These are phyloP conservation scores for Tetragonula carbonaria DNA, from an alignment of 2,888 invertebrate genomes.

Conservation along the genomic window DNA sequence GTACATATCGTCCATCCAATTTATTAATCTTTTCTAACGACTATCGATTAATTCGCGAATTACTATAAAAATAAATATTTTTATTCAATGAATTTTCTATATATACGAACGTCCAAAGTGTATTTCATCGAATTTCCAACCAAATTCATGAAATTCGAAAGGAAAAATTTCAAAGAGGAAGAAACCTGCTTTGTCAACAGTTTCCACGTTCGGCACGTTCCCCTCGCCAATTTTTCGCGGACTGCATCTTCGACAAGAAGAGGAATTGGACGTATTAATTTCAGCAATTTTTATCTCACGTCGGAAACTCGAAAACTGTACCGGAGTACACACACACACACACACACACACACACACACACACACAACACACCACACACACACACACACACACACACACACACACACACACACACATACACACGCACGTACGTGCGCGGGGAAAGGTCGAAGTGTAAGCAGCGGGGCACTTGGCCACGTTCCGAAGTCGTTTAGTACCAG, in stretches of 20 bases:
- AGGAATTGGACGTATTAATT: background rate
- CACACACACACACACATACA: background rate
- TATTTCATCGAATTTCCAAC: too few relatives aligned
- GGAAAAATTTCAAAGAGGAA: too few relatives aligned
- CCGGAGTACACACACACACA: background rate
- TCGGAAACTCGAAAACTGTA: background rate
- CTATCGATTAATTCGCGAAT: too few relatives aligned
- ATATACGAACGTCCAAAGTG: too few relatives aligned
- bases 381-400: background rate
- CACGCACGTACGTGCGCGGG: background rate
- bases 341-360: background rate
- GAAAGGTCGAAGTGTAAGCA: constrained; percentile 10
- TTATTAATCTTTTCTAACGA: too few relatives aligned
- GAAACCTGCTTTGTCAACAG: too few relatives aligned
- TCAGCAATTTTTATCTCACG: constrained; percentile 5
- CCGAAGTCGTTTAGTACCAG: constrained; percentile 34
- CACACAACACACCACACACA: background rate
- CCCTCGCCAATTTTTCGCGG: too few relatives aligned
- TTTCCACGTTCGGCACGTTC: too few relatives aligned
- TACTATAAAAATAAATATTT: too few relatives aligned
- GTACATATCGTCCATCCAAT: too few relatives aligned
- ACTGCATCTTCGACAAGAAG: background rate
- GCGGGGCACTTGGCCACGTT: constrained; percentile 32
- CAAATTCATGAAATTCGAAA: too few relatives aligned
- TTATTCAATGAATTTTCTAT: too few relatives aligned